Conservation (phyloP, 2,888 invertebrate genomes). For the Athalia rosae region DNA sequence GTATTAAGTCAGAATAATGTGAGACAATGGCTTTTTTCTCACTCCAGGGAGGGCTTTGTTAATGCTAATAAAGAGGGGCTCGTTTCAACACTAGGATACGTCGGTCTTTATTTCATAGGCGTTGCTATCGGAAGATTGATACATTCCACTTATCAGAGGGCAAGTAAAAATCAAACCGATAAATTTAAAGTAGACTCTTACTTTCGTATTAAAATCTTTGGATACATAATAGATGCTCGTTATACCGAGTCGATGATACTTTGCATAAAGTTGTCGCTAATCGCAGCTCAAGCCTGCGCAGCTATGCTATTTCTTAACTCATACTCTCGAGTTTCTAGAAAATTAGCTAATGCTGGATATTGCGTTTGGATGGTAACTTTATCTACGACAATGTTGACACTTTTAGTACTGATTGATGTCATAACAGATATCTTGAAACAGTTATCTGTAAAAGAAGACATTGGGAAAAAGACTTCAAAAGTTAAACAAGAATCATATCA, state of each 20-base stretch:
- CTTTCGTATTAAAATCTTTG: constrained; percentile 55
- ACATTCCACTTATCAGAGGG: constrained; percentile 61
- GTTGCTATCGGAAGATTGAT: constrained; percentile 79
- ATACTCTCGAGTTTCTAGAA: constrained; percentile 82
- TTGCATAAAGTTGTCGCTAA: constrained; percentile 64
- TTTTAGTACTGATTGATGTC: constrained; percentile 78
- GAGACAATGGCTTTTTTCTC: constrained; percentile 83
- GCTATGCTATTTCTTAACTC: constrained; percentile 74
- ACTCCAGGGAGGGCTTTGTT: constrained; percentile 77
- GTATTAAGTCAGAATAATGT: constrained; percentile 78
- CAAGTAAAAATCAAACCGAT: neutral
- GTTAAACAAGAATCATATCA: constrained; percentile 51
- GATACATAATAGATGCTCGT: constrained; percentile 50
- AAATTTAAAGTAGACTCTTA: constrained; percentile 47
- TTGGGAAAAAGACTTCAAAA: constrained; percentile 40
- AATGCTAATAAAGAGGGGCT: constrained; percentile 95
- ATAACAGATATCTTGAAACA: constrained; percentile 67
- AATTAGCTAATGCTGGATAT: constrained; percentile 90
- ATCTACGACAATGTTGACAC: constrained; percentile 76
- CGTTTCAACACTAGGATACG: constrained; percentile 88
- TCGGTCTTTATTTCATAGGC: constrained; percentile 87
- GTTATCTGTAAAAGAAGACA: constrained; percentile 31
- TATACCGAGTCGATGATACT: constrained; percentile 64
- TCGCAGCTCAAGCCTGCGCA: constrained; percentile 69
- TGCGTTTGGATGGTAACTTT: constrained; percentile 84